Percentiles rank a stretch among this genome's conserved stretches.
Conservation (phyloP, 2,797 vertebrate genomes). For the Eulemur rubriventer region DNA sequence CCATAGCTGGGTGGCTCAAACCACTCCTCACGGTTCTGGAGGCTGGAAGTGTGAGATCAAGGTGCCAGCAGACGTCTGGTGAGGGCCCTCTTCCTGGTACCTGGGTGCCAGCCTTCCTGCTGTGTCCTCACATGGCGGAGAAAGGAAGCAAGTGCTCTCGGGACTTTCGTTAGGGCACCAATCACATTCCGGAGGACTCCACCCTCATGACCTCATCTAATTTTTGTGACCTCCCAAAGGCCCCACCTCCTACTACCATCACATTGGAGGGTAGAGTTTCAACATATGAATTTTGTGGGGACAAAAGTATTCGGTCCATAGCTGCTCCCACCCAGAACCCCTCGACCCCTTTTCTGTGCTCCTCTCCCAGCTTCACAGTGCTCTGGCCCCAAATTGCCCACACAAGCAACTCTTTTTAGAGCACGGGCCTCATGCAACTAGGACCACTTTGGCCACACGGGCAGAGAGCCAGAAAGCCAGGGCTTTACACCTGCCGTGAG, state of each 20-base stretch:
- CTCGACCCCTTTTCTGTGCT: neutral
- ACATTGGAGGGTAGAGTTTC: neutral
- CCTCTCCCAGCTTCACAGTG: neutral
- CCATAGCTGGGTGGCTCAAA: too few relatives aligned
- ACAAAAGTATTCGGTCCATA: neutral
- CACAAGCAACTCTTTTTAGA: neutral
- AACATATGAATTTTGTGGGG: neutral
- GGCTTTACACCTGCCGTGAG: fast-evolving
- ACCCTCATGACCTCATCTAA: neutral
- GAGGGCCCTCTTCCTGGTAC: neutral
- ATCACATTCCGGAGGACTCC: neutral
- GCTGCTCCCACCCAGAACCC: too few relatives aligned
- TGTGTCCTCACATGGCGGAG: neutral
- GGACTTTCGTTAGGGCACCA: neutral
- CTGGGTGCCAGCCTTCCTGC: neutral
- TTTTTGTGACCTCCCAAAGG: neutral
- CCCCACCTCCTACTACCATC: neutral
- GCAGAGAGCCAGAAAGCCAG: neutral
- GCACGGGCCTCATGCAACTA: neutral
- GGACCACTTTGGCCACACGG: neutral
- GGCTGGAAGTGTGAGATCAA: neutral
- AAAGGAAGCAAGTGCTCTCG: neutral
- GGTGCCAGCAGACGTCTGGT: neutral
- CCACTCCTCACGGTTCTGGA: neutral
- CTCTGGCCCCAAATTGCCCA: neutral